phyloP scores from a whole-genome alignment of 1,140 invertebrate genomes.

The Psilanteris sp. region DNA sequence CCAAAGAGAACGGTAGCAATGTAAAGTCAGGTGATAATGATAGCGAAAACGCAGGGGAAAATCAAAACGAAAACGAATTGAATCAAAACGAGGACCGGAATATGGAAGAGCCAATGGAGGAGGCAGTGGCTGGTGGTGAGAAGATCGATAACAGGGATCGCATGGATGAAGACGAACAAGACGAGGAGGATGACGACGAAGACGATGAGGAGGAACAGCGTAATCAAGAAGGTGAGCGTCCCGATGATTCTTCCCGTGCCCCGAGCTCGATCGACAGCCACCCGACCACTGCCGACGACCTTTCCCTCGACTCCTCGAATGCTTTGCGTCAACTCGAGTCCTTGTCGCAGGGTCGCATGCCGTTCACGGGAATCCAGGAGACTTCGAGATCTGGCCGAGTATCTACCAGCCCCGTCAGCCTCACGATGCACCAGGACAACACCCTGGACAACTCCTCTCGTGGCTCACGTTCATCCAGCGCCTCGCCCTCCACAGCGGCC shows the following conservation, averaged over 20 bases:
- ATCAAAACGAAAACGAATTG: slow-evolving; percentile 27
- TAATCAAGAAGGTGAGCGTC: slow-evolving; percentile 78
- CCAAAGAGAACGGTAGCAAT: slow-evolving; percentile 33
- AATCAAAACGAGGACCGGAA: slow-evolving; percentile 14
- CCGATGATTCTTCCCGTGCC: slow-evolving; percentile 78
- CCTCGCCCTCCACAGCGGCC: slow-evolving; percentile 35
- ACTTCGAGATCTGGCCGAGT: slow-evolving; percentile 78
- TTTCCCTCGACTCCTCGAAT: slow-evolving; percentile 84
- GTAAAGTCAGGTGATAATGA: slow-evolving; percentile 19
- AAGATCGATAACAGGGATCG: slow-evolving; percentile 32
- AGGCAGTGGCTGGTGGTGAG: slow-evolving; percentile 45
- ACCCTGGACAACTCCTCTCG: slow-evolving; percentile 77
- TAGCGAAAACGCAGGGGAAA: slow-evolving; percentile 20
- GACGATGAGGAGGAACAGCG: slow-evolving; percentile 67
- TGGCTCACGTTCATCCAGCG: slow-evolving; percentile 79
- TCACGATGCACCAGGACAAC: slow-evolving; percentile 74
- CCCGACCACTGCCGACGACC: slow-evolving; percentile 80
- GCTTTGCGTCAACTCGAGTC: slow-evolving; percentile 89
- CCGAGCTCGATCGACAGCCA: slow-evolving; percentile 82
- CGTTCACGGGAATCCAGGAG: slow-evolving; percentile 67
- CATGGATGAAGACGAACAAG: slow-evolving; percentile 64
- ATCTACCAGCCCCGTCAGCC: slow-evolving; percentile 80
- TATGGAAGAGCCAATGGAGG: slow-evolving; percentile 49
- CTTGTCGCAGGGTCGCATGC: slow-evolving; percentile 86
- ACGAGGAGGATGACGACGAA: slow-evolving; percentile 74